Percentiles rank a stretch among this genome's conserved stretches.
These are phyloP conservation scores for Drosophila anomelani DNA, from an alignment of 2,888 invertebrate genomes.

Conservation along the genomic window DNA sequence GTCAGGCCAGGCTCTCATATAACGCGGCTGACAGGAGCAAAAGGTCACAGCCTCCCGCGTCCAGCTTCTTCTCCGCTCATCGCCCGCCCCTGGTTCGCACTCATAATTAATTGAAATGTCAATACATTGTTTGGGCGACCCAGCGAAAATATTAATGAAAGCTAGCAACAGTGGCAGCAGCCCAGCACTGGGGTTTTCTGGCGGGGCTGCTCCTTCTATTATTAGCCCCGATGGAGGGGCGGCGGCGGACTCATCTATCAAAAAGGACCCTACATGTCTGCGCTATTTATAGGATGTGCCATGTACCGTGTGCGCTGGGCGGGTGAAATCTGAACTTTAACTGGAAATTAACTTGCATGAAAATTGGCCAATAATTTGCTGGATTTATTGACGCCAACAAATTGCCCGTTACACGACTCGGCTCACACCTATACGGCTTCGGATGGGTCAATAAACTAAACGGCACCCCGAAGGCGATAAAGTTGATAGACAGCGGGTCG, in stretches of 20 bases:
- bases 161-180: background rate
- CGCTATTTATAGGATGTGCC: slow-evolving; percentile 55
- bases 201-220: slow-evolving; percentile 15
- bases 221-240: slow-evolving; percentile 19
- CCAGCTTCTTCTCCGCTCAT: background rate
- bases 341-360: slow-evolving; percentile 71
- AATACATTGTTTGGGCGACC: slow-evolving; percentile 64
- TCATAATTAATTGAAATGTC: slow-evolving; percentile 79
- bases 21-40: slow-evolving; percentile 38
- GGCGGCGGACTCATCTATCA: slow-evolving; percentile 44
- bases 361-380: slow-evolving; percentile 45
- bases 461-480: slow-evolving; percentile 54
- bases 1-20: slow-evolving; percentile 33
- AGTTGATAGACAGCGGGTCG: slow-evolving; percentile 57
- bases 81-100: background rate
- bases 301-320: background rate
- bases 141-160: slow-evolving; percentile 45
- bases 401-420: slow-evolving; percentile 51
- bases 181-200: no score
- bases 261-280: slow-evolving; percentile 12
- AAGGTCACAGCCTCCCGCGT: slow-evolving; percentile 64
- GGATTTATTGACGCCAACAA: slow-evolving; percentile 62
- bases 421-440: slow-evolving; percentile 51
- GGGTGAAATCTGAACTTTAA: slow-evolving; percentile 56
- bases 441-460: slow-evolving; percentile 71